These are phyloP conservation scores for Automeris io DNA, from an alignment of 2,888 invertebrate genomes.

Conservation along the genomic window DNA sequence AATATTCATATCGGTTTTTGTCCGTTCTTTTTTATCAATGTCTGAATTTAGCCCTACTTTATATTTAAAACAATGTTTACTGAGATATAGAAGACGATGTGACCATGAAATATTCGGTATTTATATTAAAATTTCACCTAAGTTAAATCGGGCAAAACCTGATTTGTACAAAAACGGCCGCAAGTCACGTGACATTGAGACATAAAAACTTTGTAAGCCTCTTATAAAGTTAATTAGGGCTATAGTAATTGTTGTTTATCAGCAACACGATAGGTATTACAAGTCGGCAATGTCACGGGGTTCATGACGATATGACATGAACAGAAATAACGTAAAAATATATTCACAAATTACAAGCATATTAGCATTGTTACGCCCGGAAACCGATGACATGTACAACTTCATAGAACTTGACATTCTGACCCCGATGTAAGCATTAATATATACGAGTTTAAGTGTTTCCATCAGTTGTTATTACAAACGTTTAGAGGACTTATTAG, in stretches of 20 bases:
- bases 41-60: no score
- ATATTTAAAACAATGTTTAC: no score
- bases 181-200: constrained; percentile 52
- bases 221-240: constrained; percentile 56
- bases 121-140: constrained; percentile 18
- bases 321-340: constrained; percentile 19
- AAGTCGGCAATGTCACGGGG: constrained; percentile 33
- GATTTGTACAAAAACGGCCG: constrained; percentile 45
- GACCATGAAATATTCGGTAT: no score
- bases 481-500: constrained; percentile 39
- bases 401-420: constrained; percentile 8
- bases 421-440: constrained; percentile 18
- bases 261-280: constrained; percentile 31
- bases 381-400: constrained; percentile 12
- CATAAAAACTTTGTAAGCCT: constrained; percentile 62
- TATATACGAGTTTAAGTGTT: constrained; percentile 10
- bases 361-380: constrained; percentile 6
- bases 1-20: no score
- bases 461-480: constrained; percentile 20
- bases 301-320: constrained; percentile 28
- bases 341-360: constrained; percentile 1
- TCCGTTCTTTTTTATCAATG: no score
- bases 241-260: constrained; percentile 55
- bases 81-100: no score
- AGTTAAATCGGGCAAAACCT: constrained; percentile 24